These are phyloP conservation scores for Melitaea athalia DNA, from an alignment of 2,888 invertebrate species.

Conservation along the genomic window DNA sequence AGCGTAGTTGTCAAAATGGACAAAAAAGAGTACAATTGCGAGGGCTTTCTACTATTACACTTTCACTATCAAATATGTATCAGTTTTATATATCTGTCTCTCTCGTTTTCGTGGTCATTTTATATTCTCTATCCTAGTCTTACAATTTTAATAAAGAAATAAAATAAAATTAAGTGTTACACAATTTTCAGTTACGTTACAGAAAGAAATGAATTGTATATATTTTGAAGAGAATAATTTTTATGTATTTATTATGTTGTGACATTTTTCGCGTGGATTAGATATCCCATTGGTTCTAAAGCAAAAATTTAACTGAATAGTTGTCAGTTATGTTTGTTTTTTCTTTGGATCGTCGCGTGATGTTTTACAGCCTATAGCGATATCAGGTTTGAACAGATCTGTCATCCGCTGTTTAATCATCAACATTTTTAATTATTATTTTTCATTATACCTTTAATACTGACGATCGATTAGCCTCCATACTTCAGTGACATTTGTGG, in stretches of 20 bases:
- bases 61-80: conserved; percentile 41
- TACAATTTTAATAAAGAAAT: not conserved
- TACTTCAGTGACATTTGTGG: no score
- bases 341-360: no score
- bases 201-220: not conserved
- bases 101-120: conserved; percentile 33
- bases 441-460: no score
- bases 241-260: not conserved
- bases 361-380: no score
- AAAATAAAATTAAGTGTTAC: conserved; percentile 20
- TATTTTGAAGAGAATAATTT: not conserved
- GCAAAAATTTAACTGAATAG: no score
- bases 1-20: conserved; percentile 46
- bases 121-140: conserved; percentile 23
- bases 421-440: no score
- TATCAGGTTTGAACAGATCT: no score
- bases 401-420: no score
- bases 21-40: conserved; percentile 42
- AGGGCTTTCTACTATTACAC: conserved; percentile 46
- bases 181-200: conserved; percentile 23
- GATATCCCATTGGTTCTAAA: no score
- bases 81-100: conserved; percentile 21
- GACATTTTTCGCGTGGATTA: no score
- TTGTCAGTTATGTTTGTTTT: no score
- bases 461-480: no score